Conservation (phyloP, 2,888 invertebrate genomes). For the Drosophila sordidula region DNA sequence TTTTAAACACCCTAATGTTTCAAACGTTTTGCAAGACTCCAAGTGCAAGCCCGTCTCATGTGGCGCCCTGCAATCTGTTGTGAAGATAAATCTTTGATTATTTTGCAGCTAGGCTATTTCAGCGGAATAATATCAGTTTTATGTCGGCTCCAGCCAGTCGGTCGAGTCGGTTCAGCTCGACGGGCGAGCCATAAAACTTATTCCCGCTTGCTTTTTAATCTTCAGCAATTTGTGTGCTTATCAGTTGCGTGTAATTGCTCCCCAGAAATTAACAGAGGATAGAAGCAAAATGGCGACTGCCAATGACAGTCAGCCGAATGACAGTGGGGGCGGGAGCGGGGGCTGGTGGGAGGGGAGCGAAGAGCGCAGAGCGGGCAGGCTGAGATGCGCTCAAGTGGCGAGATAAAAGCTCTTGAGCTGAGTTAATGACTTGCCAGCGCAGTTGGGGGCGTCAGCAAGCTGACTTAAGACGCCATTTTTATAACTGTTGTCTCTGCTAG, state of each 20-base stretch:
- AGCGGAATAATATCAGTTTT: constrained; percentile 55
- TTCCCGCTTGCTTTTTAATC: constrained; percentile 65
- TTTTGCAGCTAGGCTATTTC: constrained; percentile 34
- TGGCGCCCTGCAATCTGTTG: neutral
- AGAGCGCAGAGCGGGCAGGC: constrained; percentile 1
- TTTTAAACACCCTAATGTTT: neutral
- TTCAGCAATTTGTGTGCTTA: constrained; percentile 56
- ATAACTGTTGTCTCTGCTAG: constrained; percentile 50
- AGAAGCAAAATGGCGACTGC: constrained; percentile 60
- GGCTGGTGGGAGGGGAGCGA: neutral
- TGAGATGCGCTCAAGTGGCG: constrained; percentile 71
- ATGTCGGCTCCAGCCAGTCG: constrained; percentile 72
- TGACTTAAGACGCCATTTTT: constrained; percentile 79
- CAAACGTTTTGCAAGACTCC: neutral
- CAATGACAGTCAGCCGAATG: constrained; percentile 48
- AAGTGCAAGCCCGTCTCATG: neutral
- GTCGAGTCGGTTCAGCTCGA: constrained; percentile 18
- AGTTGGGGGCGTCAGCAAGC: constrained; percentile 58
- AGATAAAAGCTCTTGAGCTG: constrained; percentile 79
- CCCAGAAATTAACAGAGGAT: constrained; percentile 78
- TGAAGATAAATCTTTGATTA: constrained; percentile 34
- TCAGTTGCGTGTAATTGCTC: constrained; percentile 80
- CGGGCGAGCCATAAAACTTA: constrained; percentile 60
- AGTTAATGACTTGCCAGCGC: constrained; percentile 72
- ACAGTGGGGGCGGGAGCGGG: neutral